Evolutionary conservation across 2,888 invertebrate species (phyloP), one percentile per base, ranked within the genome.

Genomic region (Notodonta dromedarius): DNA sequence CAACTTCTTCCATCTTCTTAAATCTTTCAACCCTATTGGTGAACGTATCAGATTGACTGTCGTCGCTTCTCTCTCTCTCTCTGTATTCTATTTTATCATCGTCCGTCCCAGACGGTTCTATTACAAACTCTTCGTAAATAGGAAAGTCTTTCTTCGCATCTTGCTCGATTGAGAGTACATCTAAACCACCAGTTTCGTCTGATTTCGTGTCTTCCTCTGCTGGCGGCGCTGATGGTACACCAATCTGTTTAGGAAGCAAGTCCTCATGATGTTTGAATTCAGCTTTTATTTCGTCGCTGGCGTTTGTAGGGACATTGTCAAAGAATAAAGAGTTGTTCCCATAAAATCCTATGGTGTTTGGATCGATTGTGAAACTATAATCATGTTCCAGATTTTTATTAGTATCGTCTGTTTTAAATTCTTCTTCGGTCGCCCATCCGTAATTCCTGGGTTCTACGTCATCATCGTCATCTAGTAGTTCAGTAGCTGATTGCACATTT

Each of bases 101-200:
- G 61, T 91, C 90, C 2, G 87, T 87, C 67, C 86, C 89, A 8
- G 89, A 87, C 2, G 92, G 91, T 70, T 93, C 91, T 42, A 91
- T 88, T 0, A 89, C 79, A 60, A 83, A 91, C 64, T 91, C 90
- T 66, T 91, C 91, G 65, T 84, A 89, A 12, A 90, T 67, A 8
- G 91, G 89, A 66, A 90, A 93, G 59, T 92, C 91, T 65, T 88
- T 86, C 59, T 87, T 92, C 16, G 93, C 93, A 54, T 93, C 93
- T 73, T 86, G 87, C 72, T 93, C 93, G 69, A 93, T 93, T 5
- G 87, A 90, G 57, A 85, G 85, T 7, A 93, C 93, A 52, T 93
- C 93, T 64, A 92, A 71, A 39, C 71, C 73, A 16, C 90, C 88
- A 46, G 85, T 84, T 79, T 86, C 89, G 61, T 91, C 91, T 3